Percentiles rank a stretch among this genome's conserved stretches.
These are phyloP conservation scores for Notolepis coatsorum DNA, from an alignment of 2,797 vertebrate species.

Conservation along the genomic window DNA sequence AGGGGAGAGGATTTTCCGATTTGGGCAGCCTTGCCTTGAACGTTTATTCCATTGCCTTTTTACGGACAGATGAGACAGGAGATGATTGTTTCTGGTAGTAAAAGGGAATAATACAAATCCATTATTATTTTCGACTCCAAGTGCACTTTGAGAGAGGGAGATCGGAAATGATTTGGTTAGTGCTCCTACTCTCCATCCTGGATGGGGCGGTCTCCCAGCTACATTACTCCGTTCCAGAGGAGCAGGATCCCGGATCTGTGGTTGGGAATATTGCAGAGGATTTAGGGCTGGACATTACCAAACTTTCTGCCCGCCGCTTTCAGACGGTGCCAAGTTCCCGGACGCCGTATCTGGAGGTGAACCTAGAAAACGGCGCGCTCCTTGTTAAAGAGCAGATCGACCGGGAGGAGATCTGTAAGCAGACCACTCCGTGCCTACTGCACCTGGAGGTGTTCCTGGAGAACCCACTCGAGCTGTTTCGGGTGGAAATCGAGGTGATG, in stretches of 20 bases:
- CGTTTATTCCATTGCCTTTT: slow-evolving; percentile 62
- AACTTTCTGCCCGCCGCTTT: slow-evolving; percentile 97
- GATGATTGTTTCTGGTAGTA: slow-evolving; percentile 66
- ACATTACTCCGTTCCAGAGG: slow-evolving; percentile 95
- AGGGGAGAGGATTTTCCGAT: slow-evolving; percentile 64
- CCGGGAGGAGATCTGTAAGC: slow-evolving; percentile 94
- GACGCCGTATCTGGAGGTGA: slow-evolving; percentile 94
- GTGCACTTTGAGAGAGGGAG: slow-evolving; percentile 67
- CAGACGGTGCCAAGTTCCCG: slow-evolving; percentile 95
- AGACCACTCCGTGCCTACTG: slow-evolving; percentile 91
- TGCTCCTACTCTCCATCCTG: slow-evolving; percentile 88
- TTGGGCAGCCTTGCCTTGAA: slow-evolving; percentile 58
- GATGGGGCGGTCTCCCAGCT: slow-evolving; percentile 92
- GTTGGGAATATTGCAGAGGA: slow-evolving; percentile 99
- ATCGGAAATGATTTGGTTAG: slow-evolving; percentile 91
- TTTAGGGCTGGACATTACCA: slow-evolving; percentile 97
- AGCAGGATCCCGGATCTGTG: slow-evolving; percentile 95
- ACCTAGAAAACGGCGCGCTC: slow-evolving; percentile 95
- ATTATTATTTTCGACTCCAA: slow-evolving; percentile 44
- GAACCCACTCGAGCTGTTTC: slow-evolving; percentile 96
- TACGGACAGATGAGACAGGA: slow-evolving; percentile 70
- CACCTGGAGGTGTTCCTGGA: slow-evolving; percentile 98
- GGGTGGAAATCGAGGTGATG: slow-evolving; percentile 96
- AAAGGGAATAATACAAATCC: slow-evolving; percentile 67
- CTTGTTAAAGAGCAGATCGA: slow-evolving; percentile 96